Evolutionary conservation across 2,888 invertebrate genomes (phyloP).

Genomic region (Galerucella pusilla): DNA sequence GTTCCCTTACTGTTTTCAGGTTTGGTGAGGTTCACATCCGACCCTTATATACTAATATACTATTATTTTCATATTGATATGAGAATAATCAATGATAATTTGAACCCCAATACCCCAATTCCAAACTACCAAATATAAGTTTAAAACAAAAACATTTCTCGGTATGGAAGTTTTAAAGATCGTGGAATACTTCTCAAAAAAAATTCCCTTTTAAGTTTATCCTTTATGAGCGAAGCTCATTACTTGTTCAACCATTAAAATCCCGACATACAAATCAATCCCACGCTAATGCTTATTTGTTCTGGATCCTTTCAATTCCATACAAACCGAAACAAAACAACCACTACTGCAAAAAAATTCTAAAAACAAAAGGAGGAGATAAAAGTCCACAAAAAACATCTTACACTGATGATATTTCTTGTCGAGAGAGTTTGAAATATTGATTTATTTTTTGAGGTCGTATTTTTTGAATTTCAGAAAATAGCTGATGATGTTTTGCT

Average conservation of each 20-base stretch:
- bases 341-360: background rate
- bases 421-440: background rate
- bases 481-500: no score
- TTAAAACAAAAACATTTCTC: background rate
- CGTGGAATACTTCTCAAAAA: background rate
- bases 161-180: background rate
- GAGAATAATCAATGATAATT: no score
- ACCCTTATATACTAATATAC: no score
- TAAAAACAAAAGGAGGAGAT: background rate
- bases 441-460: background rate
- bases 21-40: no score
- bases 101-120: no score
- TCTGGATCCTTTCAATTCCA: slow-evolving; percentile 9
- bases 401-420: background rate
- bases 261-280: slow-evolving; percentile 4
- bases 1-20: no score
- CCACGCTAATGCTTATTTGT: slow-evolving; percentile 14
- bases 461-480: no score
- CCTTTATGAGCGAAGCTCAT: slow-evolving; percentile 8
- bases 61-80: no score
- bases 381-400: slow-evolving; percentile 6
- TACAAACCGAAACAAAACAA: slow-evolving; percentile 12
- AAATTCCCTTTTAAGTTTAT: slow-evolving; percentile 6
- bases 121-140: background rate
- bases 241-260: slow-evolving; percentile 12